Evolutionary conservation across 2,888 invertebrate species (phyloP).

Genomic region (Notodonta ziczac): DNA sequence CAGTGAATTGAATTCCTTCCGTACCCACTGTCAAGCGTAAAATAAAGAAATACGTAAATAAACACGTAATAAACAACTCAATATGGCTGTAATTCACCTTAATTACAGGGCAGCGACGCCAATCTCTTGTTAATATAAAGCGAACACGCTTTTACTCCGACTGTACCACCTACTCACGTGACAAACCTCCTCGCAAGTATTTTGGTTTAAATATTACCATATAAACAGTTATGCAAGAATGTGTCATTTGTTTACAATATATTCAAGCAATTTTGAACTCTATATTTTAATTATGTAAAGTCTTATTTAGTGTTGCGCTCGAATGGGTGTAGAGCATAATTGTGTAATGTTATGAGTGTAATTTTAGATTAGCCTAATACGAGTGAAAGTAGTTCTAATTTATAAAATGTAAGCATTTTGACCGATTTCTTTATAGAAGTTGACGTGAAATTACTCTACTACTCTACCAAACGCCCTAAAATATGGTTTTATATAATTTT

Average conservation of each 20-base stretch:
- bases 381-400: background rate
- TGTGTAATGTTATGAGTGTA: conserved; percentile 10
- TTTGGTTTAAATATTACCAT: conserved; percentile 12
- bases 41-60: conserved; percentile 33
- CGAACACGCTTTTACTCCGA: conserved; percentile 42
- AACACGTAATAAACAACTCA: conserved; percentile 48
- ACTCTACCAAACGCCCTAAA: background rate
- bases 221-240: conserved; percentile 2
- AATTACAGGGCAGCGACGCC: conserved; percentile 42
- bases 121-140: conserved; percentile 51
- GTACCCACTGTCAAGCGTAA: conserved; percentile 8
- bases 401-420: conserved; percentile 2
- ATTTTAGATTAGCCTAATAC: conserved; percentile 7
- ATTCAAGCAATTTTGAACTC: background rate
- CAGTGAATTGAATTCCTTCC: background rate
- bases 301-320: background rate
- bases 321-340: background rate
- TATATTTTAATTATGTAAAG: background rate
- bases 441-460: conserved; percentile 1
- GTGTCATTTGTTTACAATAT: background rate
- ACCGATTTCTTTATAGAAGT: conserved; percentile 3
- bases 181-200: conserved; percentile 25
- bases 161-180: conserved; percentile 42
- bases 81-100: conserved; percentile 48
- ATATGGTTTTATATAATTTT: background rate